These are phyloP conservation scores for Pseudocheirus occidentalis DNA, from an alignment of 2,797 vertebrate genomes.

Conservation along the genomic window DNA sequence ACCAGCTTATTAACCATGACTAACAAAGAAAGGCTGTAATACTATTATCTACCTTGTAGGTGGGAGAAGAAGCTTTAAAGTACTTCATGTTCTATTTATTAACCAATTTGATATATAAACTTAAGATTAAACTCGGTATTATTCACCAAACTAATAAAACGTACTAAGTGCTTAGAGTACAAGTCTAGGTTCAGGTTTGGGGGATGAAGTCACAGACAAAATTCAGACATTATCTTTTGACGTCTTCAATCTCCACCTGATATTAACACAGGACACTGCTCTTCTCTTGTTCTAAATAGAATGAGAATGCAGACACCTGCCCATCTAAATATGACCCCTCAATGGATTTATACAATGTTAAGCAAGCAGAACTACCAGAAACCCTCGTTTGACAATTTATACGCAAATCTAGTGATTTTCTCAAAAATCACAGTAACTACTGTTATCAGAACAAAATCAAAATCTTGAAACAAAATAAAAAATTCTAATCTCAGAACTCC, in stretches of 20 bases:
- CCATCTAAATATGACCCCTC: background rate
- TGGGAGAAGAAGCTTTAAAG: background rate
- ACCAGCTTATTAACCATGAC: background rate
- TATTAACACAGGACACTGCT: background rate
- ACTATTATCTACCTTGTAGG: conserved; percentile 23
- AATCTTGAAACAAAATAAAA: background rate
- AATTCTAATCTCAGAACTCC: background rate
- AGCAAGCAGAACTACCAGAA: background rate
- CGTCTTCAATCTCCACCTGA: background rate
- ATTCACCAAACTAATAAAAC: background rate
- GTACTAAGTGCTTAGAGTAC: background rate
- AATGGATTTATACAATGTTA: background rate
- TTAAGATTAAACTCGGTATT: no score
- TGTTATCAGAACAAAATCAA: no score
- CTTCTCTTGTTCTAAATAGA: background rate
- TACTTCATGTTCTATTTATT: background rate
- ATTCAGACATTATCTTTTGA: background rate
- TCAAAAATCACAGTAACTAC: background rate
- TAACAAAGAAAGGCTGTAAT: background rate
- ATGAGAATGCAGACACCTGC: background rate
- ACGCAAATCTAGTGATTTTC: background rate
- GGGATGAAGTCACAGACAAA: no score
- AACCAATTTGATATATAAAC: background rate
- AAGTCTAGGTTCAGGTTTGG: no score
- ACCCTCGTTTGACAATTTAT: background rate